Conservation (phyloP, 2,113 vertebrate species). For the Pleuronectes platessa region DNA sequence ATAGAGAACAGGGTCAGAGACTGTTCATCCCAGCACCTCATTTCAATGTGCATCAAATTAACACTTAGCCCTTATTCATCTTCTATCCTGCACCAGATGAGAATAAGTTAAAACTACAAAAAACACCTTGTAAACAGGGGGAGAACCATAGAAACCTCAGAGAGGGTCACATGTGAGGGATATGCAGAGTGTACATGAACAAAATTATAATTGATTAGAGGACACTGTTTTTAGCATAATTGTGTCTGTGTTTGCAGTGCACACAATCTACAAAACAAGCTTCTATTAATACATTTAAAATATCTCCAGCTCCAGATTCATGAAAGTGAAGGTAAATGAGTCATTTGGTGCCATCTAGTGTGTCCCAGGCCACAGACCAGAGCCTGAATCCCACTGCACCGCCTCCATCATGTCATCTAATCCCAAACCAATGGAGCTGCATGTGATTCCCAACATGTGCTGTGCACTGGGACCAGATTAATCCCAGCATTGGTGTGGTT, state of each 20-base stretch:
- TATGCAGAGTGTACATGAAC: no score
- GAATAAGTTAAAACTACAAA: no score
- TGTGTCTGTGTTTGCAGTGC: not conserved
- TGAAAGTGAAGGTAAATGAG: not conserved
- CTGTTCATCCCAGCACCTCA: not conserved
- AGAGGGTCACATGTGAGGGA: no score
- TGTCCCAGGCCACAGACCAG: not conserved
- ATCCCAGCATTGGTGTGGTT: conserved; percentile 51
- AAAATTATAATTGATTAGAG: no score
- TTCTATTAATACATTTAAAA: not conserved
- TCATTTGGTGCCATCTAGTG: conserved; percentile 68
- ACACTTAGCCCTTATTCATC: no score
- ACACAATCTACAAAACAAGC: not conserved
- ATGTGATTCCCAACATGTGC: not conserved
- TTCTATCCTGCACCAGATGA: no score
- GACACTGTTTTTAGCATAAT: no score
- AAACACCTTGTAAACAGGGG: no score
- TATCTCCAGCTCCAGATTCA: not conserved
- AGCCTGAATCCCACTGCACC: no score
- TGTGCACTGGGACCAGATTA: not conserved
- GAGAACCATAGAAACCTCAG: no score
- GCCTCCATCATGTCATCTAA: not conserved
- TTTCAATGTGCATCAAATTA: not conserved
- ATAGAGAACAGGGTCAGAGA: conserved; percentile 16
- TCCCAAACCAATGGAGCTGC: not conserved